Conservation (phyloP, 2,113 vertebrate species). For the Xenus cinereus region DNA sequence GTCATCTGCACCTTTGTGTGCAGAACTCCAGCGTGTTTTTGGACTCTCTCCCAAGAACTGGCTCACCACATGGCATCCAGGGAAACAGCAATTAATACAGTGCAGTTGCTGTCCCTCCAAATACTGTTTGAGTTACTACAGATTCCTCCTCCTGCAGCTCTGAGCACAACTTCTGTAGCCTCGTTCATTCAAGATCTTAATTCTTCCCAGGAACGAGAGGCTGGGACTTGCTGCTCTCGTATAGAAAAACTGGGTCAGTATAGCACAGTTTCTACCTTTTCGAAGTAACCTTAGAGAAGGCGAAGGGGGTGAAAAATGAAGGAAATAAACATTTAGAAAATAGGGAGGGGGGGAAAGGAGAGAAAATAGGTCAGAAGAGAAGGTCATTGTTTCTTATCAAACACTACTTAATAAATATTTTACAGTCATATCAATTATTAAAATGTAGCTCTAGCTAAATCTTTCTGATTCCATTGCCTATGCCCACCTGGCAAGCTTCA, state of each 20-base stretch:
- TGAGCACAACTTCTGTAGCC: neutral
- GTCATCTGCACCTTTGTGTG: neutral
- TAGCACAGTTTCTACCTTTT: neutral
- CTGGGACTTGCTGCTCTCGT: neutral
- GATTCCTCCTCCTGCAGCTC: neutral
- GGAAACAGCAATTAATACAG: neutral
- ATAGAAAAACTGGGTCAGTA: constrained; percentile 13
- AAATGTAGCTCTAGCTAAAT: neutral
- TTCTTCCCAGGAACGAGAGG: neutral
- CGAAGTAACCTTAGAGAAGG: neutral
- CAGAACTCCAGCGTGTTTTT: neutral
- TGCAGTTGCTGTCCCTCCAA: neutral
- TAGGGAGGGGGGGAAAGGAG: neutral
- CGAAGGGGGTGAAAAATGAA: neutral
- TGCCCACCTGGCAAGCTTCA: neutral
- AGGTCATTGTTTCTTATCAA: neutral
- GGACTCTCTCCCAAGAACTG: neutral
- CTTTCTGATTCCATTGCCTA: neutral
- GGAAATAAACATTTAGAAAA: neutral
- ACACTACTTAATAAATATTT: neutral
- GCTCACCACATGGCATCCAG: neutral
- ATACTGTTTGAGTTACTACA: neutral
- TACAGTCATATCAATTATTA: neutral
- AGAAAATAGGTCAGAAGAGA: neutral
- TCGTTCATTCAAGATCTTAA: constrained; percentile 26